phyloP scores from a whole-genome alignment of 2,797 vertebrate genomes.

The Falco columbarius region DNA sequence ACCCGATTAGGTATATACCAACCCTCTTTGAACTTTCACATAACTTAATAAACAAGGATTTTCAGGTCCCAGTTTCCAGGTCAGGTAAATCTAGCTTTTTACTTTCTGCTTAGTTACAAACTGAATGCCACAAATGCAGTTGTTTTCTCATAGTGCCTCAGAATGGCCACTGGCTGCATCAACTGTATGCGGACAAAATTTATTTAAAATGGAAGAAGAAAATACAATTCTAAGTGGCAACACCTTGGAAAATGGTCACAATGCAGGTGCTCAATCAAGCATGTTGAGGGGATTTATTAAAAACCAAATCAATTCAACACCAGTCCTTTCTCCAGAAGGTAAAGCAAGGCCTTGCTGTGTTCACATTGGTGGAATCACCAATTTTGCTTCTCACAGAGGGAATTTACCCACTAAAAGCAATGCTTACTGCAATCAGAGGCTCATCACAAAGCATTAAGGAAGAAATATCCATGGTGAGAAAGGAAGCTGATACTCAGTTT shows the following conservation, averaged over 20 bases:
- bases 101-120: not conserved
- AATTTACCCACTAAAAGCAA: not conserved
- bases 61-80: not conserved
- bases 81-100: not conserved
- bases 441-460: slow-evolving; percentile 28
- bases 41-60: not conserved
- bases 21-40: not conserved
- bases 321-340: slow-evolving; percentile 4
- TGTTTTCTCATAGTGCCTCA: not conserved
- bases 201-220: not conserved
- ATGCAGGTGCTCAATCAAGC: slow-evolving; percentile 6
- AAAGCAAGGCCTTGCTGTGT: not conserved
- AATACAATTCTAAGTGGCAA: not conserved
- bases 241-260: not conserved
- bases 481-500: slow-evolving; percentile 12
- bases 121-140: not conserved
- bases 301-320: slow-evolving; percentile 44
- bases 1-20: not conserved
- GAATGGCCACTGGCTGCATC: not conserved
- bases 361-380: not conserved
- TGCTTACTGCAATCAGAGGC: slow-evolving; percentile 15
- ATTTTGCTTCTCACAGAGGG: not conserved
- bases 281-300: not conserved
- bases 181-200: not conserved
- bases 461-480: slow-evolving; percentile 25